phyloP scores from a whole-genome alignment of 2,888 invertebrate genomes.

The Rhingia campestris region DNA sequence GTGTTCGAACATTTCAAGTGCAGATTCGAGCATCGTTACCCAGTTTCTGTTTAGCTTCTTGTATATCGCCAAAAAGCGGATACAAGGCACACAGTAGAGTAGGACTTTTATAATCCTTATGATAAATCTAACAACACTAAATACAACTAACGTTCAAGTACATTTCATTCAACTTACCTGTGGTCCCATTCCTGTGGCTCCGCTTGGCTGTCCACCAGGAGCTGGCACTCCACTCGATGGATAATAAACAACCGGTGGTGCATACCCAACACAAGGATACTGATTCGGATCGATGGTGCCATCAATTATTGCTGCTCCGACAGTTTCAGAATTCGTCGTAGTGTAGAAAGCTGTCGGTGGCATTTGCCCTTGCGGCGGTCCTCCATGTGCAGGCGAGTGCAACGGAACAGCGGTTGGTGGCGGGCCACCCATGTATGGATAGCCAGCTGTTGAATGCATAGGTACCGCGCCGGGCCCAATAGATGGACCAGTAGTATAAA shows the following conservation, averaged over 20 bases:
- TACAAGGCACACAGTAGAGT: too few relatives aligned
- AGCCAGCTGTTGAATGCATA: slow-evolving; percentile 68
- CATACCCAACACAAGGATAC: slow-evolving; percentile 75
- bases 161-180: slow-evolving; percentile 22
- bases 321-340: slow-evolving; percentile 36
- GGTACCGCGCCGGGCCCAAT: slow-evolving; percentile 64
- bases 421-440: slow-evolving; percentile 68
- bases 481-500: slow-evolving; percentile 75
- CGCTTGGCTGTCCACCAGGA: slow-evolving; percentile 27
- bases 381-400: slow-evolving; percentile 65
- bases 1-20: too few relatives aligned
- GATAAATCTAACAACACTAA: too few relatives aligned
- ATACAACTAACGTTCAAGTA: too few relatives aligned
- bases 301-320: slow-evolving; percentile 52
- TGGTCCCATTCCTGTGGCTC: slow-evolving; percentile 8
- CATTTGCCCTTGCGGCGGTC: slow-evolving; percentile 39
- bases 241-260: slow-evolving; percentile 76
- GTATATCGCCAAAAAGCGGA: too few relatives aligned
- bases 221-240: slow-evolving; percentile 49
- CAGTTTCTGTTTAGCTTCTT: too few relatives aligned
- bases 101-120: too few relatives aligned
- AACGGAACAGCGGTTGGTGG: slow-evolving; percentile 54
- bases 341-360: slow-evolving; percentile 54
- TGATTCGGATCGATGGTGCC: slow-evolving; percentile 67
- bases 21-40: too few relatives aligned